These are phyloP conservation scores for Acholoe squamosa DNA, from an alignment of 2,888 invertebrate genomes.

Conservation along the genomic window DNA sequence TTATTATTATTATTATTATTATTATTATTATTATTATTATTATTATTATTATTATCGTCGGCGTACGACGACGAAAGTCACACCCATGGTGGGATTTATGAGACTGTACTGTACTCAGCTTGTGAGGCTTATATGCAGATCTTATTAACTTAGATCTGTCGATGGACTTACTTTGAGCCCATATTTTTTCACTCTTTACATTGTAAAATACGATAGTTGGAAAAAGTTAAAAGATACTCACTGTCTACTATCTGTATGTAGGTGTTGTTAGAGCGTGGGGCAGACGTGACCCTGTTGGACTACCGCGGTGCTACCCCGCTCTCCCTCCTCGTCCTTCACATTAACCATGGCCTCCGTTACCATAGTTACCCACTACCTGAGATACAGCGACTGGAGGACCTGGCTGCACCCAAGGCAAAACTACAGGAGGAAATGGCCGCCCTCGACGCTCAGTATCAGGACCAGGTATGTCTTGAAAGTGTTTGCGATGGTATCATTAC, in stretches of 20 bases:
- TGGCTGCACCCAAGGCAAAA: not conserved
- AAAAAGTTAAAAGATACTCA: too few relatives aligned
- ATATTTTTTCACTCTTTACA: too few relatives aligned
- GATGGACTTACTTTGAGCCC: too few relatives aligned
- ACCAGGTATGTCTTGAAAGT: constrained; percentile 60
- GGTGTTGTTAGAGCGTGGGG: constrained; percentile 50
- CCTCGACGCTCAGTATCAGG: constrained; percentile 62
- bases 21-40: too few relatives aligned
- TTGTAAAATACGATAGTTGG: too few relatives aligned
- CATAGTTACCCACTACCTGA: constrained; percentile 57
- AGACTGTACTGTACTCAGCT: too few relatives aligned
- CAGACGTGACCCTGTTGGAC: constrained; percentile 61
- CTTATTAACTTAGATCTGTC: too few relatives aligned
- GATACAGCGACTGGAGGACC: constrained; percentile 47
- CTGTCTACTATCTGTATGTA: not conserved
- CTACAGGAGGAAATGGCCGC: constrained; percentile 31
- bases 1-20: too few relatives aligned
- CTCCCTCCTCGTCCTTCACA: constrained; percentile 64
- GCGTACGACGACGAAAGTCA: too few relatives aligned
- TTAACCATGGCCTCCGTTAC: constrained; percentile 66
- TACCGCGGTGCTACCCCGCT: constrained; percentile 63
- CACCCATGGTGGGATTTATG: too few relatives aligned
- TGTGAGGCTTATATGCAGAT: too few relatives aligned
- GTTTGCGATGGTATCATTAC: not conserved
- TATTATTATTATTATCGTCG: too few relatives aligned